A percentile compares a stretch with the other conserved stretches of the same genome.
Conservation (phyloP, 2,113 vertebrate species). For the Kryptolebias marmoratus region DNA sequence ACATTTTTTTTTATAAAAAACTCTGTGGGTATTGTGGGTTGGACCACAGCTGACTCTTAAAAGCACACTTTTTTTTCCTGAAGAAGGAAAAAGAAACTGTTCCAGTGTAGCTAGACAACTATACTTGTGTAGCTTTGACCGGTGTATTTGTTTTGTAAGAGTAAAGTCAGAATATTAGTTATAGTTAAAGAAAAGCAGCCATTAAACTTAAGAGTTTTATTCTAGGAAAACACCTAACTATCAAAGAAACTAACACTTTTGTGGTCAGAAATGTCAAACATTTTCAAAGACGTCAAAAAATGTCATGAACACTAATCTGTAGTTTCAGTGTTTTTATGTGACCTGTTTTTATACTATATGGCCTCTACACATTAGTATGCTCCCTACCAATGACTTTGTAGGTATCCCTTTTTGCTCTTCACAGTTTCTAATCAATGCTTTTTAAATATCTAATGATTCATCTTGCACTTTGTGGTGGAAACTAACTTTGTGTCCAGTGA, state of each 20-base stretch:
- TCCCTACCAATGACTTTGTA: not conserved
- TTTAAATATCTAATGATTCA: not conserved
- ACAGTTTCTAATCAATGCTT: not conserved
- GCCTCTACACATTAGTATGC: not conserved
- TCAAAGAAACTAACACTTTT: too few relatives aligned
- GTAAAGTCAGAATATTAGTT: constrained; percentile 1
- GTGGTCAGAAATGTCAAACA: too few relatives aligned
- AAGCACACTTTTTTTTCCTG: constrained; percentile 11
- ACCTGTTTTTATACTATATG: not conserved
- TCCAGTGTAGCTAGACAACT: constrained; percentile 31
- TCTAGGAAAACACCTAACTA: too few relatives aligned
- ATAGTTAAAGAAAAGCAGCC: not conserved
- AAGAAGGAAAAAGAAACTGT: constrained; percentile 9
- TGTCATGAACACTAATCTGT: not conserved
- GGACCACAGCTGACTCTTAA: constrained; percentile 37
- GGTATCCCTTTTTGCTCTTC: not conserved
- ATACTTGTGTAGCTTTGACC: constrained; percentile 2
- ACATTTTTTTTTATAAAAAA: constrained; percentile 45
- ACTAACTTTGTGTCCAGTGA: not conserved
- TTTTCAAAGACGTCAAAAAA: too few relatives aligned
- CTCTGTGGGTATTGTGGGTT: constrained; percentile 53
- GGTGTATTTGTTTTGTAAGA: not conserved
- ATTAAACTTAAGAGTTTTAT: too few relatives aligned
- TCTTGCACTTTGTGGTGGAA: not conserved
- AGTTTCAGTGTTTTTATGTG: constrained; percentile 2